Conservation (phyloP, 2,888 invertebrate species). For the Andrena fulva region DNA sequence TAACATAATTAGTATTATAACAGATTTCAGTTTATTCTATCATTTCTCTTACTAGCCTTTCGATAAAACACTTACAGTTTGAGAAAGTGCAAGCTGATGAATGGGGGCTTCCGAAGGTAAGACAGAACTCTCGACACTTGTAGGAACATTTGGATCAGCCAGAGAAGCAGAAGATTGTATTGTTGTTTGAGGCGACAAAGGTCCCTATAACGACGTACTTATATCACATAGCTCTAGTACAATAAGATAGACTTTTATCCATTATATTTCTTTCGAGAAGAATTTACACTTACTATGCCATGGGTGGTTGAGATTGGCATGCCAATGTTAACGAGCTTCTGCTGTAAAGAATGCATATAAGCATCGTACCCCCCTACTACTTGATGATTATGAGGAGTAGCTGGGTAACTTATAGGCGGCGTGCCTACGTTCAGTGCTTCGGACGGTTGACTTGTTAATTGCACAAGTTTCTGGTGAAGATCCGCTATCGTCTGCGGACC, state of each 20-base stretch:
- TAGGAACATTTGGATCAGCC: conserved; percentile 52
- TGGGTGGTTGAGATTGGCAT: conserved; percentile 70
- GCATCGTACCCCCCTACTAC: conserved; percentile 86
- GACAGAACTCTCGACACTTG: conserved; percentile 44
- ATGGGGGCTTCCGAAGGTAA: conserved; percentile 53
- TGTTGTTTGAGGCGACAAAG: conserved; percentile 84
- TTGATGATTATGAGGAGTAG: conserved; percentile 89
- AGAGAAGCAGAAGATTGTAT: conserved; percentile 73
- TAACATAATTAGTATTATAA: neutral
- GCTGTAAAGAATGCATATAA: conserved; percentile 90
- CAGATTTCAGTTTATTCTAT: conserved; percentile 5
- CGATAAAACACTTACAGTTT: conserved; percentile 69
- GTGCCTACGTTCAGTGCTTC: conserved; percentile 83
- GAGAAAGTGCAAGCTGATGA: conserved; percentile 64
- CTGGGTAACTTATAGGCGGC: conserved; percentile 86
- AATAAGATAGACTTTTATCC: neutral
- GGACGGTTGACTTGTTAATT: conserved; percentile 86
- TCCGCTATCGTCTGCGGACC: conserved; percentile 86
- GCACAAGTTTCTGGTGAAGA: conserved; percentile 87
- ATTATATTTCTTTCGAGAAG: neutral
- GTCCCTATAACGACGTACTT: conserved; percentile 75
- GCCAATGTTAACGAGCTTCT: conserved; percentile 87
- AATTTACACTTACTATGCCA: conserved; percentile 49
- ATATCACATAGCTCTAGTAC: neutral
- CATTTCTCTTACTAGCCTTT: neutral